Conservation (phyloP, 2,797 vertebrate species). For the Tinamus major region DNA sequence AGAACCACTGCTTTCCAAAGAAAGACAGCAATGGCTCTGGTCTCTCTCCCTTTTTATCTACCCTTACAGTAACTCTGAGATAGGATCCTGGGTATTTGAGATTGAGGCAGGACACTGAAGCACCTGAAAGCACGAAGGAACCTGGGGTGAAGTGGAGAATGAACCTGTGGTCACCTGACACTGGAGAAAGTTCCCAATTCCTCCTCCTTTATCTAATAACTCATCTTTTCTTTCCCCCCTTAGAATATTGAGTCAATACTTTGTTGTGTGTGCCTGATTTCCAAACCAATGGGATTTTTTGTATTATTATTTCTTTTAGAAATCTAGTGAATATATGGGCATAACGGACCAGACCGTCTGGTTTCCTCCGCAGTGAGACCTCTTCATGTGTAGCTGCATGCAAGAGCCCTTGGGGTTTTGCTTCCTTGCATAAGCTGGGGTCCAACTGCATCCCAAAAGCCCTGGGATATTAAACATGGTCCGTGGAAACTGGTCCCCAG, state of each 20-base stretch:
- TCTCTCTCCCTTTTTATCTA: neutral
- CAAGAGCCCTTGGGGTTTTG: slow-evolving; percentile 29
- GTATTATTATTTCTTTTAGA: neutral
- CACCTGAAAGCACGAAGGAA: neutral
- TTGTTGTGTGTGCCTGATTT: neutral
- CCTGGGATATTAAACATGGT: slow-evolving; percentile 7
- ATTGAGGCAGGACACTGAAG: no score
- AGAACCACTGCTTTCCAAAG: neutral
- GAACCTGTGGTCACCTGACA: neutral
- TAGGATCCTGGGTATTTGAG: neutral
- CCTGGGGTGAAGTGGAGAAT: neutral
- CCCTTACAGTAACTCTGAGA: neutral
- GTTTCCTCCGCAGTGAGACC: neutral
- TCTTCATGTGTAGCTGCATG: slow-evolving; percentile 24
- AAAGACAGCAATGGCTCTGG: no score
- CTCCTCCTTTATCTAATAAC: neutral
- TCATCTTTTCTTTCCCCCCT: neutral
- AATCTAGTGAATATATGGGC: neutral
- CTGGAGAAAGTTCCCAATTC: neutral
- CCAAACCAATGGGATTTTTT: neutral
- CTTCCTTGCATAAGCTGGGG: slow-evolving; percentile 15
- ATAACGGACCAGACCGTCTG: neutral
- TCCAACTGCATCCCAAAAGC: neutral
- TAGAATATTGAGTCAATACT: neutral
- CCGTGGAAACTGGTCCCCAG: slow-evolving; percentile 6